Percentiles rank a stretch among this genome's conserved stretches.
phyloP scores from a whole-genome alignment of 2,113 vertebrate genomes.

The Vicugna pacos region DNA sequence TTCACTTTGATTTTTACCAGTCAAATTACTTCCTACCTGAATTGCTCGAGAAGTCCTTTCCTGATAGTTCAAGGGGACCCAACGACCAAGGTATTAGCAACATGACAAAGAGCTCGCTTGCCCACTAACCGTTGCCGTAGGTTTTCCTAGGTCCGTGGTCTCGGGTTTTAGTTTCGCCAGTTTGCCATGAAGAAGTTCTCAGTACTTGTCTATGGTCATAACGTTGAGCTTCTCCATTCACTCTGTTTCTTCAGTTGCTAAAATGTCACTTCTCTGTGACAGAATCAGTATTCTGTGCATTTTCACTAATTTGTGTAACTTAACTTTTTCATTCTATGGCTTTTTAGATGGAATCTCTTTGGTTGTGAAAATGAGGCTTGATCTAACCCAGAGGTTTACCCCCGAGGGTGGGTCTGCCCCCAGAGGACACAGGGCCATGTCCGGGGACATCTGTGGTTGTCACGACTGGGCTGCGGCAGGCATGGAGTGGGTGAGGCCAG shows the following conservation, averaged over 20 bases:
- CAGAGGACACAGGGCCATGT: not conserved
- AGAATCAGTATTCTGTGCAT: not conserved
- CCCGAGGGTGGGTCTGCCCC: not conserved
- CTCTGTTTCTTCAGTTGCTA: not conserved
- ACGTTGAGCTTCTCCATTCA: rapidly evolving
- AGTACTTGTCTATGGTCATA: rapidly evolving
- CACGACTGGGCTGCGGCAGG: not conserved
- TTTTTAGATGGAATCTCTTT: not conserved
- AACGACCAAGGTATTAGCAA: not conserved
- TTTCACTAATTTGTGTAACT: too few relatives aligned
- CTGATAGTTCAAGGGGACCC: not conserved
- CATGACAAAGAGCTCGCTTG: rapidly evolving
- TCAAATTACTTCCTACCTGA: not conserved
- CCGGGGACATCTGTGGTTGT: not conserved
- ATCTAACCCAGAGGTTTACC: not conserved
- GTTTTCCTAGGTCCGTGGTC: not conserved
- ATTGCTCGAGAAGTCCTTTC: too few relatives aligned
- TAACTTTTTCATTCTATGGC: not conserved
- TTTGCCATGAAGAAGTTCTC: not conserved
- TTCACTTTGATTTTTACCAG: not conserved
- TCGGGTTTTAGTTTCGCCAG: rapidly evolving
- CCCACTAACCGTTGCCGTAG: rapidly evolving
- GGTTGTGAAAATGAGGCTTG: not conserved
- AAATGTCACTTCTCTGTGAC: rapidly evolving
- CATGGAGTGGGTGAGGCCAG: not conserved